Percentiles rank a stretch among this genome's conserved stretches.
Conservation (phyloP, 2,797 vertebrate species). For the Anas bernieri region DNA sequence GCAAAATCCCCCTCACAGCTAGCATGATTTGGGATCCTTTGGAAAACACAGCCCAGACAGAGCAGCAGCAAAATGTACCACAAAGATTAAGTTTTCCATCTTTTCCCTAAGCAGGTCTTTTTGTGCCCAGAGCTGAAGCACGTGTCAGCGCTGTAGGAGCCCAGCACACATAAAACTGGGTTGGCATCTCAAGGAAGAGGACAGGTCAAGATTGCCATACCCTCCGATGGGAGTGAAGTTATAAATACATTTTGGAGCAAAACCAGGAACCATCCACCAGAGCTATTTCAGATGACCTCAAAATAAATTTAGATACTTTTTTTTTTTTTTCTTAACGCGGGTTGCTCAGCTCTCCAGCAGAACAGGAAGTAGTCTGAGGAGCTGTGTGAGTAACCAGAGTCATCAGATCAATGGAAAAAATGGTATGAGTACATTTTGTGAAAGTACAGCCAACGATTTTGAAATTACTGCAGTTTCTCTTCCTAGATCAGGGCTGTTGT, state of each 20-base stretch:
- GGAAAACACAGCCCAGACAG: neutral
- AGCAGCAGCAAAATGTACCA: neutral
- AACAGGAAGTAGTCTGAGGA: conserved; percentile 69
- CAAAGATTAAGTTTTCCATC: neutral
- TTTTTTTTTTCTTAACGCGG: neutral
- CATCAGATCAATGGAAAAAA: conserved; percentile 61
- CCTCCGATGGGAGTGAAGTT: neutral
- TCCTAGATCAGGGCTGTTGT: conserved; percentile 6
- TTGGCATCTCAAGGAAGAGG: neutral
- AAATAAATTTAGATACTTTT: neutral
- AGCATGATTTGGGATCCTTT: neutral
- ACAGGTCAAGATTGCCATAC: neutral
- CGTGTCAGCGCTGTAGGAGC: accelerated
- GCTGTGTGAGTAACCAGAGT: conserved; percentile 52
- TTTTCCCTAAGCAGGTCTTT: neutral
- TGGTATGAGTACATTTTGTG: conserved; percentile 60
- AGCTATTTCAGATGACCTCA: conserved; percentile 41
- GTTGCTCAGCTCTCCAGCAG: conserved; percentile 51
- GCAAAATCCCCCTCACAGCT: conserved; percentile 11
- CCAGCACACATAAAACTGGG: neutral
- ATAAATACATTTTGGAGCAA: conserved; percentile 30
- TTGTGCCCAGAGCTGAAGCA: neutral
- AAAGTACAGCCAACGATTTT: conserved; percentile 49
- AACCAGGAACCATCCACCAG: conserved; percentile 30
- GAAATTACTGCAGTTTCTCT: conserved; percentile 53